phyloP scores from a whole-genome alignment of 2,113 vertebrate genomes.

The Pangasianodon hypophthalmus region DNA sequence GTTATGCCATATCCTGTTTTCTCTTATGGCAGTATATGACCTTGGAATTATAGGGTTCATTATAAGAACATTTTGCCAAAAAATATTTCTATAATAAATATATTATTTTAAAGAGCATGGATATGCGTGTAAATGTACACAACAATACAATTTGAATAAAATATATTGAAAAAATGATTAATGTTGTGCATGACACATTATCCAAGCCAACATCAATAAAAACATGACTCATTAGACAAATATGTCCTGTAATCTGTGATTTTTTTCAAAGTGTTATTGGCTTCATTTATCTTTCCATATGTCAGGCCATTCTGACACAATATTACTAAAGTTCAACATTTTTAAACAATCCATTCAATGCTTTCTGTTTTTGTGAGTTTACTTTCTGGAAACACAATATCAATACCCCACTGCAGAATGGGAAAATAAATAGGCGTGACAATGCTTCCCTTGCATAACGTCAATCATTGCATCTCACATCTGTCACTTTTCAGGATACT shows the following conservation, averaged over 20 bases:
- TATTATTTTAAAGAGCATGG: neutral
- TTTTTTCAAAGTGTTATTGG: neutral
- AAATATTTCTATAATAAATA: neutral
- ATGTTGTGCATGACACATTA: neutral
- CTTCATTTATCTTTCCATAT: conserved; percentile 1
- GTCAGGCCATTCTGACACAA: conserved; percentile 29
- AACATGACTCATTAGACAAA: neutral
- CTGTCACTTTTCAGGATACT: conserved; percentile 17
- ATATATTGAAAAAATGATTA: neutral
- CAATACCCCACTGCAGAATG: conserved; percentile 32
- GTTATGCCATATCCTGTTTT: neutral
- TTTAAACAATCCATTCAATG: conserved; percentile 31
- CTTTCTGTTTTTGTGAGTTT: conserved; percentile 35
- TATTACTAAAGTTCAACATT: conserved; percentile 36
- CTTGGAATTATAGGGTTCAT: neutral
- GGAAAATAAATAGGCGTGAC: conserved; percentile 27
- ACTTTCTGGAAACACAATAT: conserved; percentile 32
- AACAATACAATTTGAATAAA: neutral
- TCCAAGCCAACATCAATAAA: neutral
- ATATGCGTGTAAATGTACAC: neutral
- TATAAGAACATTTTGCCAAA: neutral
- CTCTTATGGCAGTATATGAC: neutral
- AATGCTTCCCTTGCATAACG: conserved; percentile 29
- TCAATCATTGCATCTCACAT: conserved; percentile 2
- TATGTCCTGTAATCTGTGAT: conserved; percentile 5